Base-by-base conservation (phyloP, 2,888 invertebrate species). In the Mesorhabditis spiculigera region DNA sequence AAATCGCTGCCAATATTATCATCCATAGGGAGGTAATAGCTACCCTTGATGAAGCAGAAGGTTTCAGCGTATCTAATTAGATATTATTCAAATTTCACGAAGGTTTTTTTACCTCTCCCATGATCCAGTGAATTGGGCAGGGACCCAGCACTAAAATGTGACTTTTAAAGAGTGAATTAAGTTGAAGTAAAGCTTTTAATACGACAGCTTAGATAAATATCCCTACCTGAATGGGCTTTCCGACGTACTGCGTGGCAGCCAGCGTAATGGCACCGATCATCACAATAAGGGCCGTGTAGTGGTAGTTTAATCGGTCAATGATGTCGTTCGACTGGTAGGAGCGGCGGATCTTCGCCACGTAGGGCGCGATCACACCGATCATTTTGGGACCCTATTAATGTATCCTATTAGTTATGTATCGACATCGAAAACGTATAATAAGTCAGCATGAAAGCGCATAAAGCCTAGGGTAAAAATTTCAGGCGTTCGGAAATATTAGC, bases 191-290 rank as follows among this genome's bases (percentile, higher is more conserved):
- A 28, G 28, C 28, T 28, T 28, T 28, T 28, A 28, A 28, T 28
- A 28, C 28, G 4, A 2, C 2, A 65, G 42, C 44, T 65, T 28
- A 42, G n/a, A 3, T 13, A 13, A 50, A 50, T 50, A 50, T n/a
- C 0, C 50, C 5, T 5, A 77, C 78, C 75, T 80, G 81, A 68
- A 83, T 83, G n/a, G 83, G 83, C 58, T 82, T 81, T 61, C 85
- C 85, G 67, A 85, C 83, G 69, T 85, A 85, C 71, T 85, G 85
- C 0, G 84, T 84, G 50, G 82, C 85, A 8, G 84, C 82, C 66
- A 85, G 76, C 66, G 84, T 84, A 65, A 85, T 77, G 43, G 84
- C 84, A 13, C 78, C 75, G 58, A 82, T 66, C 44, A 73, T 73
- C 13, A 84, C 76, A 67, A 82, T 73, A 66, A 78, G 50, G 6